Conservation (phyloP, 2,797 vertebrate genomes). For the Labeo calbasu region DNA sequence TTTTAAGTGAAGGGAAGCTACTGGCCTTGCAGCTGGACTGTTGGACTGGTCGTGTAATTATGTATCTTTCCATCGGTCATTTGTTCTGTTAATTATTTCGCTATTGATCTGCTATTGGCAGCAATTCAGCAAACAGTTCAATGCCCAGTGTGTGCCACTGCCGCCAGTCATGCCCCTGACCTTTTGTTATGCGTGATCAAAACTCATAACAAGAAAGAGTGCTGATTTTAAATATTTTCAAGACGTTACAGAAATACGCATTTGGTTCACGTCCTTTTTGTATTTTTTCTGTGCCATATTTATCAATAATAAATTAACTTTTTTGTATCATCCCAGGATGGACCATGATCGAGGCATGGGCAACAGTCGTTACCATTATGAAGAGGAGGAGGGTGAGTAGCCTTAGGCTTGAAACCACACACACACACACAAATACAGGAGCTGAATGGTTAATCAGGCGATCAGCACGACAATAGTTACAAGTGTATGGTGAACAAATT, state of each 20-base stretch:
- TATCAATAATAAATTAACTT: neutral
- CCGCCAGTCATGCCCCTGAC: slow-evolving; percentile 9
- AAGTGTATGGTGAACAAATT: neutral
- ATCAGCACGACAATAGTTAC: neutral
- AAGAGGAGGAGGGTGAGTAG: slow-evolving; percentile 87
- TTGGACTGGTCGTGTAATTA: slow-evolving; percentile 68
- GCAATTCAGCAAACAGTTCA: slow-evolving; percentile 65
- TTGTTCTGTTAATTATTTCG: slow-evolving; percentile 76
- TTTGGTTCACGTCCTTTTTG: neutral
- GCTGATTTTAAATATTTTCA: neutral
- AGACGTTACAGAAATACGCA: neutral
- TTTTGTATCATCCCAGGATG: slow-evolving; percentile 75
- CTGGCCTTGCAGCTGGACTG: slow-evolving; percentile 5
- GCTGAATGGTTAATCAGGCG: neutral
- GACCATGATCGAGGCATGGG: slow-evolving; percentile 81
- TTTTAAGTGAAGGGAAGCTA: neutral
- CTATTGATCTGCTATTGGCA: slow-evolving; percentile 69
- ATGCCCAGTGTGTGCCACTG: slow-evolving; percentile 52
- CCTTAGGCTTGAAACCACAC: neutral
- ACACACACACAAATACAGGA: neutral
- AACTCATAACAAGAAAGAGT: neutral
- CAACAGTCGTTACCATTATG: slow-evolving; percentile 79
- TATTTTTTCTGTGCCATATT: neutral
- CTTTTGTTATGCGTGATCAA: slow-evolving; percentile 10
- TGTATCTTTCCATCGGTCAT: slow-evolving; percentile 70